Conservation (phyloP, 2,113 vertebrate genomes). For the Hypomesus transpacificus region DNA sequence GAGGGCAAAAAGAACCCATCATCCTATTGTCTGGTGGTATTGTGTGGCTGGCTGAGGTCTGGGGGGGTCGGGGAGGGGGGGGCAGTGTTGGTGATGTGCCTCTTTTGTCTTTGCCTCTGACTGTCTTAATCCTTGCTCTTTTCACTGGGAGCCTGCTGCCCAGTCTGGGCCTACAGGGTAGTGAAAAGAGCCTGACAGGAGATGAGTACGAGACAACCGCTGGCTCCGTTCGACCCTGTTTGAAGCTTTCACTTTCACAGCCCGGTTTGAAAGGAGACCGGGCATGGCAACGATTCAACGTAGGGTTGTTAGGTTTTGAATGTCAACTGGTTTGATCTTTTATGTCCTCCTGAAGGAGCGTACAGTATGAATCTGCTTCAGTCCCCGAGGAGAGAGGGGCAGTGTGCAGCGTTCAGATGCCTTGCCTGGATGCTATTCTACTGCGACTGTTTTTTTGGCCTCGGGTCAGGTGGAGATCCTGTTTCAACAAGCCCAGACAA, state of each 20-base stretch:
- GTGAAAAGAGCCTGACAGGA: constrained; percentile 22
- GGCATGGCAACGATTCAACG: constrained; percentile 12
- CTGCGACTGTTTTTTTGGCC: constrained; percentile 36
- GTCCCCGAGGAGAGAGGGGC: neutral
- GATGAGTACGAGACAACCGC: constrained; percentile 27
- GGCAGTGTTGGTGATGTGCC: constrained; percentile 5
- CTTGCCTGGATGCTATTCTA: constrained; percentile 3
- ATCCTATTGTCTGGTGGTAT: constrained; percentile 54
- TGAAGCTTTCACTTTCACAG: constrained; percentile 17
- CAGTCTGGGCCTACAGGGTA: constrained; percentile 9
- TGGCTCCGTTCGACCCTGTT: constrained; percentile 13
- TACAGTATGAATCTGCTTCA: constrained; percentile 17
- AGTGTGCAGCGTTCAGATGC: constrained; percentile 6
- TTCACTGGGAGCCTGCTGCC: constrained; percentile 32
- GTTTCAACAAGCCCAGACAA: constrained; percentile 19
- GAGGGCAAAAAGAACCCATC: constrained; percentile 52
- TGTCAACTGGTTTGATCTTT: constrained; percentile 15
- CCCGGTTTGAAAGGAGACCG: constrained; percentile 22
- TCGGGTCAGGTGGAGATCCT: constrained; percentile 26
- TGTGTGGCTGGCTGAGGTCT: constrained; percentile 31
- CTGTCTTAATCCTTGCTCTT: constrained; percentile 58
- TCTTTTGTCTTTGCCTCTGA: constrained; percentile 50
- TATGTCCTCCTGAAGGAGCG: constrained; percentile 13
- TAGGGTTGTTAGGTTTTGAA: constrained; percentile 14
- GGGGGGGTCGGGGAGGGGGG: constrained; percentile 22